Percentiles rank a stretch among this genome's conserved stretches.
Evolutionary conservation across 2,797 vertebrate species (phyloP).

Genomic region (Falco biarmicus): DNA sequence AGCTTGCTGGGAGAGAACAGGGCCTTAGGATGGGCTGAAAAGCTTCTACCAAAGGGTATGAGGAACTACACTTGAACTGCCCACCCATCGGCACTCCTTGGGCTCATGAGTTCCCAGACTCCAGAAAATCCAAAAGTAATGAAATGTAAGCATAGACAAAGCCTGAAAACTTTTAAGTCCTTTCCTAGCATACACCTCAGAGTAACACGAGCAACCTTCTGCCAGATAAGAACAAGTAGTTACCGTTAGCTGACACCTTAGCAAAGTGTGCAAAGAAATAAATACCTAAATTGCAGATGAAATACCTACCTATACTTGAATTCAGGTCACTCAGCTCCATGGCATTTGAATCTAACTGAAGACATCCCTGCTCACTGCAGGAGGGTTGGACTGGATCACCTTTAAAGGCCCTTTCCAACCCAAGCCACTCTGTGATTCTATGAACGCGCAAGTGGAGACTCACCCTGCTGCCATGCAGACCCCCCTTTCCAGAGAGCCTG

Average conservation of each 20-base stretch:
- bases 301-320: background rate
- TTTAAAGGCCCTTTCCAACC: too few relatives aligned
- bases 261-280: background rate
- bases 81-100: fast-evolving
- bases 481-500: conserved; percentile 33
- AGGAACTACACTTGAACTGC: background rate
- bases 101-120: background rate
- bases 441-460: background rate
- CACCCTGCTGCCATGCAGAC: background rate
- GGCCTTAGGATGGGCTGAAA: background rate
- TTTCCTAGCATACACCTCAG: background rate
- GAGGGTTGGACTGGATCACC: too few relatives aligned
- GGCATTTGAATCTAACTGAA: background rate
- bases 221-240: background rate
- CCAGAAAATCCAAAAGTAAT: background rate
- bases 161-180: background rate
- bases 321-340: background rate
- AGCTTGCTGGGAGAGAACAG: background rate
- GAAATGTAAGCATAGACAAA: background rate
- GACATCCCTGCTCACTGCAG: too few relatives aligned
- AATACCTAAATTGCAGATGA: background rate
- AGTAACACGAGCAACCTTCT: background rate
- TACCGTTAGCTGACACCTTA: background rate
- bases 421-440: background rate
- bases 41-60: background rate